Conservation (phyloP, 2,888 invertebrate species). For the Scrobipalpa atriplicella region DNA sequence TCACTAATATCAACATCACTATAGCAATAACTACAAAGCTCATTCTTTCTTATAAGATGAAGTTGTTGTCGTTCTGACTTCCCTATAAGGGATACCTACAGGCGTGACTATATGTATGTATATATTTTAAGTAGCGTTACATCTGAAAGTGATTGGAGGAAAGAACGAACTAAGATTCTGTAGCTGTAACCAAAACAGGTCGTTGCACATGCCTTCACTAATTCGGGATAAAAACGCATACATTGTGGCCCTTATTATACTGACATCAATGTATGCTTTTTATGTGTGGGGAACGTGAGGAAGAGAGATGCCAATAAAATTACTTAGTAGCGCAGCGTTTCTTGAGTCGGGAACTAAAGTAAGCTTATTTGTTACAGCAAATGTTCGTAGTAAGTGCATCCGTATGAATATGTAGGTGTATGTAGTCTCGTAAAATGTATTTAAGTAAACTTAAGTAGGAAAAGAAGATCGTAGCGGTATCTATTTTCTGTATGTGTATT, state of each 20-base stretch:
- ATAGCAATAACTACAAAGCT: no score
- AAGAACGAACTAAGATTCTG: neutral
- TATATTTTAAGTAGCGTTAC: no score
- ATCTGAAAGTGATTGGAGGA: no score
- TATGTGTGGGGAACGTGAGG: neutral
- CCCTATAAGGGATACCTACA: no score
- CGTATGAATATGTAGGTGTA: neutral
- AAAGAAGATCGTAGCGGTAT: neutral
- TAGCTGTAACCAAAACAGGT: constrained; percentile 19
- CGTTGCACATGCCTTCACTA: constrained; percentile 19
- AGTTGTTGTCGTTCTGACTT: no score
- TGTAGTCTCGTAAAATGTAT: neutral
- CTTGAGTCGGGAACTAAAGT: neutral
- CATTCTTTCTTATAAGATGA: no score
- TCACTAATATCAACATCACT: no score
- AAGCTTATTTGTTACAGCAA: neutral
- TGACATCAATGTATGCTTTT: neutral
- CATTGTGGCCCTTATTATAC: neutral
- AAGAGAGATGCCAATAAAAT: constrained; percentile 9
- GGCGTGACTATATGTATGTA: no score
- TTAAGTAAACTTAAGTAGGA: neutral
- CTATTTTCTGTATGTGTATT: no score
- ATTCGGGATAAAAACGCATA: neutral
- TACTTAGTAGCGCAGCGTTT: constrained; percentile 5
- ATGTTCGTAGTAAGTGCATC: neutral